Base-by-base conservation (phyloP, 2,797 vertebrate genomes). In the Notolepis coatsorum region DNA sequence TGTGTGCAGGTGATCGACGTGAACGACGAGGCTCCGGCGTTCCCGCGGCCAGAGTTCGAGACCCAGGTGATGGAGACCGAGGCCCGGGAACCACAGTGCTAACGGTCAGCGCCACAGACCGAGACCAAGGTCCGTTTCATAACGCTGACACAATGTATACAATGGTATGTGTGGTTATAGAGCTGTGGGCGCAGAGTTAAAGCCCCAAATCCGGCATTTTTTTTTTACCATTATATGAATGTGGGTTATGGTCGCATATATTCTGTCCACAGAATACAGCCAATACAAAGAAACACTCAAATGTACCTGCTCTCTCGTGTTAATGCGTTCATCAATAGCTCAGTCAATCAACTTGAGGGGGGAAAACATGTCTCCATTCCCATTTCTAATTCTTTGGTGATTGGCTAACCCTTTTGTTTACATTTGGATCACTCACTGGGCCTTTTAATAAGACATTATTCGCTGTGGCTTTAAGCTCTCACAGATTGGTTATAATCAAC, bases 1-100 rank as follows among this genome's bases (percentile, higher is more conserved):
- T 92, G 92, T 0, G 90, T 99, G 63, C 93, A 94, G 45, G 93
- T 99, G 35, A 95, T 96, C 13, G 98, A 99, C 0, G 91, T 98
- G 65, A 99, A 99, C 0, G 97, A 99, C 0, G 96, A 99, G 82
- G 85, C 93, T 0, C 98, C 98, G 0, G 17, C 77, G 46, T 99
- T 99, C 71, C 93, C 93, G 61, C 85, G 86, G 12, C 84, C 82
- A 0, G 91, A 94, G 48, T 96, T 97, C 2, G 94, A 95, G 33
- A 88, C 94, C 0, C 84, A 84, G 15, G 72, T 99, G 84, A 88
- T 84, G 65, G 98, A 99, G 86, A 99, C 86, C 85, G 93, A 71
- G 92, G 91, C 0, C 88, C 95, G 0, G 97, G 96, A 56, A 94
- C 93, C 3, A 88, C 93, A 0, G 92, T 99, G 30, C 70, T 98